phyloP scores from a whole-genome alignment of 2,113 vertebrate species.

The Apteryx mantelli region DNA sequence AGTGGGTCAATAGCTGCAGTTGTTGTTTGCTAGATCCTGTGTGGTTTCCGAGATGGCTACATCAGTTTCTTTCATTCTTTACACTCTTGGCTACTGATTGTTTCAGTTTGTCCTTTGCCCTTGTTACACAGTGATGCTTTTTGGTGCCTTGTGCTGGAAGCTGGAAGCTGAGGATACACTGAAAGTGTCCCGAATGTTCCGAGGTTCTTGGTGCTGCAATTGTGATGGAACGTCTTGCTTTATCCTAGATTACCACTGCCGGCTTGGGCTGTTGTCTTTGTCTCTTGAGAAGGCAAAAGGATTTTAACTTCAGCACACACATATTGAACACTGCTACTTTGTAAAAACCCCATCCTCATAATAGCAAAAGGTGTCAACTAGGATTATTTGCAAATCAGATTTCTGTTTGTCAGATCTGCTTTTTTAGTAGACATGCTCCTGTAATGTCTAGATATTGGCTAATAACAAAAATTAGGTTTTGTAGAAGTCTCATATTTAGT shows the following conservation, averaged over 20 bases:
- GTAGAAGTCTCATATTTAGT: not conserved
- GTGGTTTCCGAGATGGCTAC: not conserved
- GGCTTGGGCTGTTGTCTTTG: not conserved
- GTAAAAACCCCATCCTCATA: not conserved
- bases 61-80: not conserved
- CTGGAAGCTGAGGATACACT: conserved; percentile 3
- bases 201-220: conserved; percentile 11
- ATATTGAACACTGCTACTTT: not conserved
- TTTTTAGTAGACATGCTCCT: not conserved
- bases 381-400: not conserved
- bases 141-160: conserved; percentile 17
- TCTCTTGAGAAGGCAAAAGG: not conserved
- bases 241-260: not conserved
- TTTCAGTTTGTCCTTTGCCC: conserved; percentile 23
- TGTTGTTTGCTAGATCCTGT: not conserved
- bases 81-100: not conserved
- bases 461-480: not conserved
- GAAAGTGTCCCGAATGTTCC: not conserved
- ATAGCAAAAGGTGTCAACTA: not conserved
- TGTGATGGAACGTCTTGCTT: not conserved
- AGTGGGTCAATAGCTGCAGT: not conserved
- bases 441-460: not conserved
- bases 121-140: conserved; percentile 13
- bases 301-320: not conserved
- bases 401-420: not conserved